A percentile compares a stretch with the other conserved stretches of the same genome.
phyloP scores from a whole-genome alignment of 2,113 vertebrate genomes.

The Ciconia boyciana region DNA sequence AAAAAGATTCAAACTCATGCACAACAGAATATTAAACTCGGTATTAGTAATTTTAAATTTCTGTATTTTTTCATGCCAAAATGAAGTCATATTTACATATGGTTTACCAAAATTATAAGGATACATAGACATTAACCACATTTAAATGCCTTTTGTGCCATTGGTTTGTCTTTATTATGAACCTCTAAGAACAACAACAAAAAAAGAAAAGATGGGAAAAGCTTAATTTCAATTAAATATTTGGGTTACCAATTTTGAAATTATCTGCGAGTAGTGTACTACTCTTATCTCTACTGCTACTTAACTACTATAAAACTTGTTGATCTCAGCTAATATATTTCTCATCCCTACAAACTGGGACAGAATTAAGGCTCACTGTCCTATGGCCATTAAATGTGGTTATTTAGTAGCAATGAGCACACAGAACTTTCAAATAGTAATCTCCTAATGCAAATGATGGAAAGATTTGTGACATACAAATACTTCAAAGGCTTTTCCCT shows the following conservation, averaged over 20 bases:
- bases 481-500: background rate
- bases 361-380: background rate
- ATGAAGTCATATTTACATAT: background rate
- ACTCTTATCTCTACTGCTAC: background rate
- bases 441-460: background rate
- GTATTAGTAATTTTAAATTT: background rate
- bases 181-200: background rate
- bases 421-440: background rate
- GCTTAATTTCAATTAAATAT: background rate
- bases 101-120: background rate
- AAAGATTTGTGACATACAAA: background rate
- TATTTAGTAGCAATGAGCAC: background rate
- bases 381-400: rapidly evolving
- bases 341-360: background rate
- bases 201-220: background rate
- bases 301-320: background rate
- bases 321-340: background rate
- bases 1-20: background rate
- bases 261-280: background rate
- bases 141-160: background rate
- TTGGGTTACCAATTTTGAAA: background rate
- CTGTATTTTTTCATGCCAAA: background rate
- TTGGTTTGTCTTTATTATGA: background rate
- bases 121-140: background rate
- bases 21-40: background rate